Evolutionary conservation across 2,113 vertebrate genomes (phyloP).

Genomic region (Anhinga rufa): DNA sequence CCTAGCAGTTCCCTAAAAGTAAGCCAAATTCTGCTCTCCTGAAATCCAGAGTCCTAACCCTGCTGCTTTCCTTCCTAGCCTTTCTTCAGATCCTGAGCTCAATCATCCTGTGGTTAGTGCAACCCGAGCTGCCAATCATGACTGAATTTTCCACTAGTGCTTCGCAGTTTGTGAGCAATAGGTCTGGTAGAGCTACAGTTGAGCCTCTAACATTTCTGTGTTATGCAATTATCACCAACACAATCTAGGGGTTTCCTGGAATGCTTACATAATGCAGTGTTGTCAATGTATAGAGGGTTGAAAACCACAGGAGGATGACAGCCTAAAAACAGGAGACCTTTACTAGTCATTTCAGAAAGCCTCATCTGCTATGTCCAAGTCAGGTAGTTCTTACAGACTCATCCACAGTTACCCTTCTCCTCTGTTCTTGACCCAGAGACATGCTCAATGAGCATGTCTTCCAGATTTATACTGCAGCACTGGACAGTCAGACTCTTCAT

Average conservation of each 20-base stretch:
- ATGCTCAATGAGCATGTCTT: not conserved
- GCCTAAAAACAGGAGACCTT: not conserved
- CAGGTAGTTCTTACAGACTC: not conserved
- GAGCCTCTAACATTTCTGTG: not conserved
- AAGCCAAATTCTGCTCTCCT: not conserved
- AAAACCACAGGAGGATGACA: not conserved
- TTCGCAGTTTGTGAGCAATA: not conserved
- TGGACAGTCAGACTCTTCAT: not conserved
- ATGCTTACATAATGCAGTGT: not conserved
- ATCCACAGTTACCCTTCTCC: not conserved
- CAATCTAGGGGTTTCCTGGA: not conserved
- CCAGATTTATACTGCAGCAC: not conserved
- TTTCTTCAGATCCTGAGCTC: not conserved
- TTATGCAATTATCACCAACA: not conserved
- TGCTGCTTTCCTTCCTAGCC: not conserved
- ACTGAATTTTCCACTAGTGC: not conserved
- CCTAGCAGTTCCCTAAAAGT: constrained; percentile 30
- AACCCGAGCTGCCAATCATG: not conserved
- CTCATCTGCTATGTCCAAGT: not conserved
- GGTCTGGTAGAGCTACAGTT: not conserved
- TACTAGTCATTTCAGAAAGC: not conserved
- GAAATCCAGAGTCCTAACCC: not conserved
- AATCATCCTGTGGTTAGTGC: not conserved
- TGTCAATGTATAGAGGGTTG: not conserved
- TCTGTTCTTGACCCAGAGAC: not conserved